Conservation (phyloP, 2,888 invertebrate species). For the Tiliacea citrago region DNA sequence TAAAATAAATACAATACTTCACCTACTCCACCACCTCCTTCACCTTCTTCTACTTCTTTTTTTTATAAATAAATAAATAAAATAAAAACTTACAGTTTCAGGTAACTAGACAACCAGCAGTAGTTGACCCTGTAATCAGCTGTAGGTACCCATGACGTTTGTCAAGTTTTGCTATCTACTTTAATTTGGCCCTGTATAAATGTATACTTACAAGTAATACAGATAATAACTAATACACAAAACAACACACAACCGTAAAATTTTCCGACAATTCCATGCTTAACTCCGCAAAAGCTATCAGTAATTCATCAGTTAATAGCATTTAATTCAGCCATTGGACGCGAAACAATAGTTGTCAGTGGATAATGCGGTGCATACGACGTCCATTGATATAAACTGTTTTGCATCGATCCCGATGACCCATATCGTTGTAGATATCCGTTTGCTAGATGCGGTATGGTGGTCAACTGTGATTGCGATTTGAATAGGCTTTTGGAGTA, state of each 20-base stretch:
- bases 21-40: too few relatives aligned
- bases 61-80: too few relatives aligned
- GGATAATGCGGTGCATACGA: conserved; percentile 55
- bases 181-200: too few relatives aligned
- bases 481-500: conserved; percentile 14
- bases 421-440: conserved; percentile 35
- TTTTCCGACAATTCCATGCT: conserved; percentile 30
- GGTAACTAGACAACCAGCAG: too few relatives aligned
- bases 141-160: too few relatives aligned
- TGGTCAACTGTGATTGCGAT: conserved; percentile 4
- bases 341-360: conserved; percentile 59
- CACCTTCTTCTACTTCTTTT: too few relatives aligned
- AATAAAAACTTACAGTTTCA: too few relatives aligned
- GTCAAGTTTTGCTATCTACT: too few relatives aligned
- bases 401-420: conserved; percentile 61
- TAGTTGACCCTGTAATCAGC: too few relatives aligned
- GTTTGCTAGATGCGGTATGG: conserved; percentile 34
- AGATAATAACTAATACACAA: neutral
- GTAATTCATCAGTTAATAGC: conserved; percentile 63
- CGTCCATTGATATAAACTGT: conserved; percentile 57
- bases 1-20: too few relatives aligned
- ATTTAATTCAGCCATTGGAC: conserved; percentile 56
- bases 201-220: neutral
- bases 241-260: conserved; percentile 19
- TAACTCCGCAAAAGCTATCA: conserved; percentile 53